These are phyloP conservation scores for Pristionchus exspectatus DNA, from an alignment of 2,888 invertebrate species.

Conservation along the genomic window DNA sequence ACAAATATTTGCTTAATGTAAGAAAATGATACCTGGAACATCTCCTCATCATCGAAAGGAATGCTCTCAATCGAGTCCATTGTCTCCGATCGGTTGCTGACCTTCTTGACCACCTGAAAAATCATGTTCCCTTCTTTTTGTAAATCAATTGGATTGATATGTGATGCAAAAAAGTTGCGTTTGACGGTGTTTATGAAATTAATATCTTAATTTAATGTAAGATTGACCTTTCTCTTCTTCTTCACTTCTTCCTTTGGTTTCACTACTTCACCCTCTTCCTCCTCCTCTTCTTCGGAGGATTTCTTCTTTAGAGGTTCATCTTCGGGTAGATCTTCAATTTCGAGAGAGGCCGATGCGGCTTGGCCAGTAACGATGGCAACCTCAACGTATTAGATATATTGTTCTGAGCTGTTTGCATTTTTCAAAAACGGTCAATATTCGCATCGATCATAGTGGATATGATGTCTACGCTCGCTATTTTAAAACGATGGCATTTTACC, in stretches of 20 bases:
- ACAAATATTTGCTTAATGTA: background rate
- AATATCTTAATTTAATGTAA: too few species aligned
- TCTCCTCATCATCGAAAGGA: slow-evolving; percentile 48
- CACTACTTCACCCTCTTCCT: slow-evolving; percentile 44
- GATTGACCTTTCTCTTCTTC: slow-evolving; percentile 40
- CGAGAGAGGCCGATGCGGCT: background rate
- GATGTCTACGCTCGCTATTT: background rate
- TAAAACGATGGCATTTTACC: too few species aligned
- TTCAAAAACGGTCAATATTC: too few species aligned
- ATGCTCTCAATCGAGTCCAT: slow-evolving; percentile 55
- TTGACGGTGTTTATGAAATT: too few species aligned
- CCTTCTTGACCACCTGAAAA: slow-evolving; percentile 51
- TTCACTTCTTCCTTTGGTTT: slow-evolving; percentile 41
- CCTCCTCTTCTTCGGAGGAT: slow-evolving; percentile 36
- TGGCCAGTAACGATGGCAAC: slow-evolving; percentile 48
- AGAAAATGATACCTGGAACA: background rate
- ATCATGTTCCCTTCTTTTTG: background rate
- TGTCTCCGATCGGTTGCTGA: slow-evolving; percentile 50
- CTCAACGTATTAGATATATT: background rate
- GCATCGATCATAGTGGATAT: too few species aligned
- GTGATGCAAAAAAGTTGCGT: too few species aligned
- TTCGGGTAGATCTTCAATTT: slow-evolving; percentile 32
- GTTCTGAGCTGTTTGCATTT: too few species aligned
- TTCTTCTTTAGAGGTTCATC: slow-evolving; percentile 17
- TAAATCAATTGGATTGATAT: too few species aligned